A percentile compares a stretch with the other conserved stretches of the same genome.
phyloP scores from a whole-genome alignment of 2,113 vertebrate species.

The Pachyramphus minor region DNA sequence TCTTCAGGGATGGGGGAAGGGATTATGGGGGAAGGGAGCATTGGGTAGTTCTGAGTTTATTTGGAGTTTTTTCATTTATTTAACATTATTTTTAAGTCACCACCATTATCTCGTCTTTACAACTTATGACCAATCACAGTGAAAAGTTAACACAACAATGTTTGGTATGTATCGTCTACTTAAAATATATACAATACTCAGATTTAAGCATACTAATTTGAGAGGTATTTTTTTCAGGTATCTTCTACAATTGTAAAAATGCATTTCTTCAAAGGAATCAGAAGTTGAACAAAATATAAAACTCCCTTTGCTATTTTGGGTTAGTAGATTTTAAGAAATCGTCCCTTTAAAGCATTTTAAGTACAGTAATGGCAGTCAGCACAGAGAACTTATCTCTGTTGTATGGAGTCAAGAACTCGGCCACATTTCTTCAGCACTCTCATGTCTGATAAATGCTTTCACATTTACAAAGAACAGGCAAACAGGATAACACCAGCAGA shows the following conservation, averaged over 20 bases:
- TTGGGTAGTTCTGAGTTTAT: not conserved
- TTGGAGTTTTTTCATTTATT: not conserved
- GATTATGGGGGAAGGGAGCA: rapidly evolving
- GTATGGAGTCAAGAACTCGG: not conserved
- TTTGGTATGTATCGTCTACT: not conserved
- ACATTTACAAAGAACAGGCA: not conserved
- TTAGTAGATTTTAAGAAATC: not conserved
- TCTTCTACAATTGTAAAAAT: not conserved
- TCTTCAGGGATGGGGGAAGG: not conserved
- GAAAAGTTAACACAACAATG: not conserved
- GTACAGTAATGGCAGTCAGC: not conserved
- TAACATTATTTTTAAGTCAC: not conserved
- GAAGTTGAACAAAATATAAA: not conserved
- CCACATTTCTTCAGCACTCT: not conserved
- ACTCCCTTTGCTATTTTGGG: not conserved
- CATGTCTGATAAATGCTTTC: not conserved
- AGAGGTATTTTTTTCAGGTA: not conserved
- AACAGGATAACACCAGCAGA: not conserved
- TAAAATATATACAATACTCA: not conserved
- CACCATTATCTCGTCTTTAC: not conserved
- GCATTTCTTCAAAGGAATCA: not conserved
- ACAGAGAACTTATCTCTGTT: not conserved
- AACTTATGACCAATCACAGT: not conserved
- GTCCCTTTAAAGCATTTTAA: not conserved
- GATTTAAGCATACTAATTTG: not conserved